These are phyloP conservation scores for Leucophenga varia DNA, from an alignment of 1,140 invertebrate species.

Conservation along the genomic window DNA sequence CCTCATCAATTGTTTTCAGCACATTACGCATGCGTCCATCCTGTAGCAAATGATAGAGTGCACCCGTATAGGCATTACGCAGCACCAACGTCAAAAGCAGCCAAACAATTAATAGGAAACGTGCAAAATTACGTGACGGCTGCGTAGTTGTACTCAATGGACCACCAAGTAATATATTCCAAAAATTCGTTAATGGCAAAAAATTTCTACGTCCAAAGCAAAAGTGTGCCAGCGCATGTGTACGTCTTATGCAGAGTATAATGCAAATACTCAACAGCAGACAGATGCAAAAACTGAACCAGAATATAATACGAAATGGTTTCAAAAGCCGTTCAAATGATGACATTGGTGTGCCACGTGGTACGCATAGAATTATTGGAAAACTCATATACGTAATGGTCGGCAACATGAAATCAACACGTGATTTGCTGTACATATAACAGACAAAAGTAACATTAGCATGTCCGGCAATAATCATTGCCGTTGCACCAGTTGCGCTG, in stretches of 20 bases:
- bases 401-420: conserved; percentile 31
- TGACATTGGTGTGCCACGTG: conserved; percentile 24
- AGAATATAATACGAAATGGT: conserved; percentile 34
- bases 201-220: conserved; percentile 32
- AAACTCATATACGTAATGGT: conserved; percentile 33
- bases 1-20: conserved; percentile 22
- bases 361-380: conserved; percentile 32
- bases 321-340: conserved; percentile 32
- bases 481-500: conserved; percentile 34
- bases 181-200: conserved; percentile 29
- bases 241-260: conserved; percentile 4
- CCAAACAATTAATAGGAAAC: conserved; percentile 35
- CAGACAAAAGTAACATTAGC: conserved; percentile 40
- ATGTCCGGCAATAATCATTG: conserved; percentile 33
- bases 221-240: conserved; percentile 14
- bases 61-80: conserved; percentile 42
- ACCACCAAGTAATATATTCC: conserved; percentile 26
- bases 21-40: conserved; percentile 26
- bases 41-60: conserved; percentile 39
- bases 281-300: conserved; percentile 29
- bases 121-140: conserved; percentile 37
- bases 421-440: conserved; percentile 34
- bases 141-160: conserved; percentile 8
- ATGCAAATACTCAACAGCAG: conserved; percentile 15
- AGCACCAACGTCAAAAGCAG: conserved; percentile 35